Conservation (phyloP, 2,113 vertebrate genomes). For the Gallinago paraguaiae region DNA sequence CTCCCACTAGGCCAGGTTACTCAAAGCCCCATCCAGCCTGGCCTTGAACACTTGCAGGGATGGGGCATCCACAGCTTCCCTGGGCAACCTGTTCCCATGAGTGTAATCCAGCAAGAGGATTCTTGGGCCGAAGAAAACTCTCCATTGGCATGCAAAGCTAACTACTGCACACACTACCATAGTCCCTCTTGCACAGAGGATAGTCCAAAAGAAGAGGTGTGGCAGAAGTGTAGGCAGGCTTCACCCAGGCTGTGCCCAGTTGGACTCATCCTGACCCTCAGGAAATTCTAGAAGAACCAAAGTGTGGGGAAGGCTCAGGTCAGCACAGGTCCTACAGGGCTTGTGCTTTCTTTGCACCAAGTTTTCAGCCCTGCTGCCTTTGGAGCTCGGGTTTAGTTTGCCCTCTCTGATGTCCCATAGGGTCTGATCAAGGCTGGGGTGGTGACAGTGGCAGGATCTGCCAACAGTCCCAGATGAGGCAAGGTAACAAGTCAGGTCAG, state of each 20-base stretch:
- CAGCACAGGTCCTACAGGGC: background rate
- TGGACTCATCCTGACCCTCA: background rate
- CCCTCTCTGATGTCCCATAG: accelerated
- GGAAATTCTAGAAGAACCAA: background rate
- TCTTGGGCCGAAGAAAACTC: background rate
- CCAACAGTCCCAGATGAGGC: background rate
- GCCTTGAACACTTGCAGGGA: background rate
- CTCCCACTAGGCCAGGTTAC: background rate
- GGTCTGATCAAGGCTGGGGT: accelerated
- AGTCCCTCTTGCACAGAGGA: background rate
- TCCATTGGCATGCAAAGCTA: background rate
- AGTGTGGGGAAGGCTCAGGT: background rate
- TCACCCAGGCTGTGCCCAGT: accelerated
- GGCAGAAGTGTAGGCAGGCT: background rate
- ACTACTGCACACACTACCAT: background rate
- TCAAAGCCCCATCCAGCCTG: background rate
- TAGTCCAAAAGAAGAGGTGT: background rate
- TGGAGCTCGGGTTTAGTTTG: background rate
- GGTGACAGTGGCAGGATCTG: background rate
- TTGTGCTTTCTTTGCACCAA: background rate
- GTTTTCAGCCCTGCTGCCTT: background rate
- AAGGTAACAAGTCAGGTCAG: too few relatives aligned
- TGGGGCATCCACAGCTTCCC: background rate
- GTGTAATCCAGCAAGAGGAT: background rate
- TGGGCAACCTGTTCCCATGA: background rate